A percentile compares a stretch with the other conserved stretches of the same genome.
phyloP scores from a whole-genome alignment of 2,113 vertebrate genomes.

The Larimichthys crocea region DNA sequence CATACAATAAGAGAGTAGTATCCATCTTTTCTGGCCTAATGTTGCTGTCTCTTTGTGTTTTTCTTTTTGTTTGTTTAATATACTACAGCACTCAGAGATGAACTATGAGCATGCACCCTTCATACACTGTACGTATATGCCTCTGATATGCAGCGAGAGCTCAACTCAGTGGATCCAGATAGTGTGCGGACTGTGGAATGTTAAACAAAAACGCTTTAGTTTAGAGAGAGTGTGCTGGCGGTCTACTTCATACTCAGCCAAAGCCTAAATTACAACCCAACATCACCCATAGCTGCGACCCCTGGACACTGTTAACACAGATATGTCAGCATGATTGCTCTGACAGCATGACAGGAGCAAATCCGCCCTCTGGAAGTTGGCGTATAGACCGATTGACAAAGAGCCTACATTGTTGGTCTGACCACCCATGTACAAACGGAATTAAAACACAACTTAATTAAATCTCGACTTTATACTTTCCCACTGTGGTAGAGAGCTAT shows the following conservation, averaged over 20 bases:
- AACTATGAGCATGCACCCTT: neutral
- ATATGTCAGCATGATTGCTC: constrained; percentile 61
- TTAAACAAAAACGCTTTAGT: constrained; percentile 23
- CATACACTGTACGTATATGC: neutral
- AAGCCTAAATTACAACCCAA: constrained; percentile 18
- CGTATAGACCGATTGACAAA: constrained; percentile 1
- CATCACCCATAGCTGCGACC: constrained; percentile 32
- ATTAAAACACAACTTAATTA: neutral
- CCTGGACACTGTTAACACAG: constrained; percentile 55
- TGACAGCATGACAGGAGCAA: constrained; percentile 26
- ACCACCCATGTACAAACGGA: constrained; percentile 6
- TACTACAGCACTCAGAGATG: neutral
- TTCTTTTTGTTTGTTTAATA: neutral
- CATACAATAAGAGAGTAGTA: neutral
- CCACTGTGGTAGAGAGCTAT: neutral
- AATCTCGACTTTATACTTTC: neutral
- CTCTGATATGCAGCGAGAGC: neutral
- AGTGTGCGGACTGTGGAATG: constrained; percentile 18
- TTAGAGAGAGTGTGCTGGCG: neutral
- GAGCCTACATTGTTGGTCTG: neutral
- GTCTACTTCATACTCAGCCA: constrained; percentile 12
- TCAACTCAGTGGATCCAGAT: constrained; percentile 4
- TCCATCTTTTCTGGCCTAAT: neutral
- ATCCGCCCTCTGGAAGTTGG: constrained; percentile 18
- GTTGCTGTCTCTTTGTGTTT: too few relatives aligned